A percentile compares a stretch with the other conserved stretches of the same genome.
These are phyloP conservation scores for Cheilosia soror DNA, from an alignment of 2,888 invertebrate genomes.

Conservation along the genomic window DNA sequence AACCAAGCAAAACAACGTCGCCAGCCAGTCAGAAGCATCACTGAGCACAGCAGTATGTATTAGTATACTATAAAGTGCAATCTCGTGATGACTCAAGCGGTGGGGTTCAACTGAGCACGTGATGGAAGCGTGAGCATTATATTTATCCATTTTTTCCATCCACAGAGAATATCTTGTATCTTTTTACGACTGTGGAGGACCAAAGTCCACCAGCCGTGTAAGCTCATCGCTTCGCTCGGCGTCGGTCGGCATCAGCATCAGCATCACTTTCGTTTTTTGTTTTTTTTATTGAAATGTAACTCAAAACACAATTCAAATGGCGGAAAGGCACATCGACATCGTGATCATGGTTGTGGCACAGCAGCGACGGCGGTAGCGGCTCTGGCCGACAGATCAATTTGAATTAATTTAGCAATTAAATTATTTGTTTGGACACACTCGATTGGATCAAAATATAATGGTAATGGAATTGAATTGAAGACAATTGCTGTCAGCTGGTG, in stretches of 20 bases:
- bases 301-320: slow-evolving; percentile 8
- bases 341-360: not conserved
- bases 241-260: too few species aligned
- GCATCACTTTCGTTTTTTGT: slow-evolving; percentile 54
- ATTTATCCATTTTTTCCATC: slow-evolving; percentile 17
- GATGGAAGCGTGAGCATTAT: slow-evolving; percentile 68
- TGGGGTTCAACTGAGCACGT: slow-evolving; percentile 63
- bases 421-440: slow-evolving; percentile 56
- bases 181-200: not conserved
- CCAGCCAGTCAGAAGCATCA: not conserved
- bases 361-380: not conserved
- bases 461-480: slow-evolving; percentile 47
- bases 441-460: slow-evolving; percentile 59
- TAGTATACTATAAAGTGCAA: slow-evolving; percentile 60
- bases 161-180: not conserved
- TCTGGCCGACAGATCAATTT: slow-evolving; percentile 45
- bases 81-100: slow-evolving; percentile 73
- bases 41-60: not conserved
- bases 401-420: slow-evolving; percentile 47
- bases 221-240: not conserved
- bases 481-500: slow-evolving; percentile 27
- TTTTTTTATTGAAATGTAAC: slow-evolving; percentile 37
- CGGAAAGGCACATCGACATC: not conserved
- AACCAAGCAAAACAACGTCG: not conserved
- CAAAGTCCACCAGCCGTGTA: slow-evolving; percentile 51